Conservation (phyloP, 2,113 vertebrate species). For the crab-eating macaque (Macaca fascicularis) region DNA sequence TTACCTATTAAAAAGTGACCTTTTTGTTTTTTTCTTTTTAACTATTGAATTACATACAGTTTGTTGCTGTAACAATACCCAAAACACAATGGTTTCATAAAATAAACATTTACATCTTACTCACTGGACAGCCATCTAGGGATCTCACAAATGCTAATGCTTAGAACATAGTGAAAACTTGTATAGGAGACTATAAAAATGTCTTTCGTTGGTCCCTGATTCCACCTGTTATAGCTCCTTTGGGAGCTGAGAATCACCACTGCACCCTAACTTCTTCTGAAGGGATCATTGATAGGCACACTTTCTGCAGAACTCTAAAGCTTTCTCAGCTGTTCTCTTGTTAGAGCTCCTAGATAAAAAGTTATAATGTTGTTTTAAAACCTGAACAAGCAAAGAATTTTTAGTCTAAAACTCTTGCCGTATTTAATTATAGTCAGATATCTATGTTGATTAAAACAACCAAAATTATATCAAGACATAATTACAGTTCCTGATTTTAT, state of each 20-base stretch:
- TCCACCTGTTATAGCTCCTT: not conserved
- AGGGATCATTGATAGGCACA: accelerated
- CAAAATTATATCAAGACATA: not conserved
- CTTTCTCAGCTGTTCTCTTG: not conserved
- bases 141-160: not conserved
- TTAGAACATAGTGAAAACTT: not conserved
- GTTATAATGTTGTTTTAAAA: not conserved
- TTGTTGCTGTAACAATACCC: not conserved
- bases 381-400: not conserved
- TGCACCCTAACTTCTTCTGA: not conserved
- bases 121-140: not conserved
- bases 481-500: not conserved
- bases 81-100: not conserved
- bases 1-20: not conserved
- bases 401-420: not conserved
- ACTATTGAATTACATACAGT: not conserved
- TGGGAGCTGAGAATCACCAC: not conserved
- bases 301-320: accelerated
- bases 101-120: not conserved
- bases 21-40: not conserved
- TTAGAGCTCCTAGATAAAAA: not conserved
- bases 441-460: not conserved
- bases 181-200: not conserved
- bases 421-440: not conserved
- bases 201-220: not conserved